Conservation (phyloP, 2,113 vertebrate genomes). For the Mirounga angustirostris region DNA sequence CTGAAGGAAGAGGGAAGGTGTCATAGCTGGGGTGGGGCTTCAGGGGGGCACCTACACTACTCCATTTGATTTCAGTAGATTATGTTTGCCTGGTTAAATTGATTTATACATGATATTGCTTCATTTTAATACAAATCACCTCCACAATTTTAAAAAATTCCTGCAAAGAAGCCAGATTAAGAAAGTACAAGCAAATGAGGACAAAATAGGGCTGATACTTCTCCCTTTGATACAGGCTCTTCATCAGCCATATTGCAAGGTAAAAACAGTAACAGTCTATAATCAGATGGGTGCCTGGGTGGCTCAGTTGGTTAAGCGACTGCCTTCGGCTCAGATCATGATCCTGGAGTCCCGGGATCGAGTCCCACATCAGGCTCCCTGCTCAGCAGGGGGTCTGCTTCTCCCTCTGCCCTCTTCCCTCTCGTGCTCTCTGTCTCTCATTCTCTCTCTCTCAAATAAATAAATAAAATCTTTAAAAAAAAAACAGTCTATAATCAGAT, state of each 20-base stretch:
- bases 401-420: too few species aligned
- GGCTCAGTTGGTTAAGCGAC: too few species aligned
- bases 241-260: background rate
- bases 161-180: background rate
- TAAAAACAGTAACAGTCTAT: background rate
- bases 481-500: background rate
- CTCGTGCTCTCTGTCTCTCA: too few species aligned
- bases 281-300: background rate
- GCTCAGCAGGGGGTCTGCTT: too few species aligned
- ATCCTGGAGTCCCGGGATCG: too few species aligned
- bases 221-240: background rate
- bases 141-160: background rate
- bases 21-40: background rate
- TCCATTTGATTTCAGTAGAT: background rate
- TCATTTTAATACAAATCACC: background rate
- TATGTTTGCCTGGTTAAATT: background rate
- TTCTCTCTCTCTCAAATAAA: too few species aligned
- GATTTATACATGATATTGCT: background rate
- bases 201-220: background rate
- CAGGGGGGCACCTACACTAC: too few species aligned
- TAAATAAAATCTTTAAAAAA: too few species aligned
- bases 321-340: too few species aligned
- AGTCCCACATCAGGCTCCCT: too few species aligned
- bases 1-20: background rate
- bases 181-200: background rate